Percentiles rank a stretch among this genome's conserved stretches.
Evolutionary conservation across 2,113 vertebrate species (phyloP).

Genomic region (Microcebus lehilahytsara): DNA sequence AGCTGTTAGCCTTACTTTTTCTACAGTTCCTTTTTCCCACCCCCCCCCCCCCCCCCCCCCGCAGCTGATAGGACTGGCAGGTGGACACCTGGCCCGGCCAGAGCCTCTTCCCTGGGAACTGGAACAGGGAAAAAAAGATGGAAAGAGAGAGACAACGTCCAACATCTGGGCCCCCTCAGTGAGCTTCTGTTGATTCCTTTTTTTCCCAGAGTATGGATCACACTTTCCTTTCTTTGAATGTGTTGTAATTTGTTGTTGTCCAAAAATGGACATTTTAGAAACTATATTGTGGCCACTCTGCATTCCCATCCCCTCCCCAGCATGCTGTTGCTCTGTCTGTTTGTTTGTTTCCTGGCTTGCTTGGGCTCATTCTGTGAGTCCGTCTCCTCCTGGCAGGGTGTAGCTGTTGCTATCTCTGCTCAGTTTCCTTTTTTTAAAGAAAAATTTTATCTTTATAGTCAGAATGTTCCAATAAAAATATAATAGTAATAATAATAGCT

Average conservation of each 20-base stretch:
- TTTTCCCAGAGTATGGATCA: neutral
- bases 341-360: neutral
- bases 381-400: neutral
- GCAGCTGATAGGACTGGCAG: neutral
- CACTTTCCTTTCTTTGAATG: neutral
- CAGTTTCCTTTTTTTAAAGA: neutral
- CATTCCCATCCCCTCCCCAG: neutral
- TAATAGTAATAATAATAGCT: neutral
- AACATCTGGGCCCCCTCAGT: neutral
- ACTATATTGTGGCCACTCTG: neutral
- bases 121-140: neutral
- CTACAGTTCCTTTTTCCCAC: no score
- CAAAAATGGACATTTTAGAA: neutral
- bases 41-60: fast-evolving
- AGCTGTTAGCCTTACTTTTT: no score
- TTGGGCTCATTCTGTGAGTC: neutral
- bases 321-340: neutral
- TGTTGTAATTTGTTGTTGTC: neutral
- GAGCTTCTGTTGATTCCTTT: neutral
- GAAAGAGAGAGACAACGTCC: neutral
- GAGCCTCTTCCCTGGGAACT: neutral
- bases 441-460: neutral
- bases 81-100: neutral
- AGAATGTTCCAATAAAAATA: neutral
- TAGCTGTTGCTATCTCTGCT: neutral